phyloP scores from a whole-genome alignment of 2,797 vertebrate species.

The Gouania willdenowi region DNA sequence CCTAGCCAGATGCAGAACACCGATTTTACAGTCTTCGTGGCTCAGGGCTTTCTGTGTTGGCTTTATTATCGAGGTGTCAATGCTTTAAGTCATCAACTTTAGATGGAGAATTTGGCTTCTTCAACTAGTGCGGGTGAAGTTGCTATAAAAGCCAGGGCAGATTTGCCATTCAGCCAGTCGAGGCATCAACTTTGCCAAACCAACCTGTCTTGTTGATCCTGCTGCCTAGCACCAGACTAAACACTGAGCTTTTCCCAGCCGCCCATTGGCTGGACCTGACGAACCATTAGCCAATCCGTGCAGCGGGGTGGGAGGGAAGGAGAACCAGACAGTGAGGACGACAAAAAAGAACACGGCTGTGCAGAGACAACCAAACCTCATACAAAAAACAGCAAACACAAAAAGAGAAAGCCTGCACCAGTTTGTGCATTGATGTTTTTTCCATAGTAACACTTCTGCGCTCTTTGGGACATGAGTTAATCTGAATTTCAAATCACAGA shows the following conservation, averaged over 20 bases:
- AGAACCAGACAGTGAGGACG: slow-evolving; percentile 65
- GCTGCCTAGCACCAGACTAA: slow-evolving; percentile 93
- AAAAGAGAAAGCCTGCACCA: not conserved
- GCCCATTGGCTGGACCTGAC: slow-evolving; percentile 89
- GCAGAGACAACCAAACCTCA: slow-evolving; percentile 48
- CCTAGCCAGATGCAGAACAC: not conserved
- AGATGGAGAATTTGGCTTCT: not conserved
- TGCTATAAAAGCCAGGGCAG: slow-evolving; percentile 84
- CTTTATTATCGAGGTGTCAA: too few relatives aligned
- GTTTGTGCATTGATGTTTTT: not conserved
- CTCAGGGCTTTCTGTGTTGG: too few relatives aligned
- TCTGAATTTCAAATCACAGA: too few relatives aligned
- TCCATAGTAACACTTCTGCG: not conserved
- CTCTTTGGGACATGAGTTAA: not conserved
- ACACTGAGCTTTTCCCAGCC: slow-evolving; percentile 84
- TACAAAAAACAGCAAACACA: slow-evolving; percentile 12
- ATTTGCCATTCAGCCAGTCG: slow-evolving; percentile 85
- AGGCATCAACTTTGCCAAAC: slow-evolving; percentile 89
- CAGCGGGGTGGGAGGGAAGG: slow-evolving; percentile 72
- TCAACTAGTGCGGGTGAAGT: slow-evolving; percentile 12
- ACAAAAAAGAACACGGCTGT: slow-evolving; percentile 31
- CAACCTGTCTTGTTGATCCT: slow-evolving; percentile 92
- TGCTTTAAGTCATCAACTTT: not conserved
- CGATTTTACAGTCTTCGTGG: too few relatives aligned
- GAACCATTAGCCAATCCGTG: slow-evolving; percentile 78